phyloP scores from a whole-genome alignment of 2,113 vertebrate species.

The Eonycteris spelaea region DNA sequence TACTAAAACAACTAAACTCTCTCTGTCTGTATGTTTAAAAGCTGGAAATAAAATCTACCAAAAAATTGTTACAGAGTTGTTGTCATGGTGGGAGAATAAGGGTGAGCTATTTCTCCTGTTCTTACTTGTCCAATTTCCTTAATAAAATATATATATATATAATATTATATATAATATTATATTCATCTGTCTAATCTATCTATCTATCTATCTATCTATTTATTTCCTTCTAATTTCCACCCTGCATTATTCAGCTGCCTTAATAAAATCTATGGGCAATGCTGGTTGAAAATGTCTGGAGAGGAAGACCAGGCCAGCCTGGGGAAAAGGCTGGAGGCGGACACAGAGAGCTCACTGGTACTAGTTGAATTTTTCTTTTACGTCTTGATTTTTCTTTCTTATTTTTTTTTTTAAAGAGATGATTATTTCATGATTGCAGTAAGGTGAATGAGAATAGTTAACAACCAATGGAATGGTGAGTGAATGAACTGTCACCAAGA shows the following conservation, averaged over 20 bases:
- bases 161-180: too few species aligned
- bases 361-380: constrained; percentile 10
- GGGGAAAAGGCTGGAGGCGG: constrained; percentile 39
- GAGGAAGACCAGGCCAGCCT: not conserved
- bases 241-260: constrained; percentile 46
- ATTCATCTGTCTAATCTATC: too few species aligned
- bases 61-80: not conserved
- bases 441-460: not conserved
- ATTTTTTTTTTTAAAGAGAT: not conserved
- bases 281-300: constrained; percentile 42
- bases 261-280: not conserved
- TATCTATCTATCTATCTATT: not conserved
- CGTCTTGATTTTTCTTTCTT: not conserved
- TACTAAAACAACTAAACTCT: not conserved
- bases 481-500: not conserved
- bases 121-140: constrained; percentile 4
- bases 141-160: too few species aligned
- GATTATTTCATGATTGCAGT: constrained; percentile 5
- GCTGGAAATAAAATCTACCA: not conserved
- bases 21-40: not conserved
- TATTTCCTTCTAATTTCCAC: not conserved
- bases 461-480: not conserved
- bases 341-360: constrained; percentile 57
- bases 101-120: not conserved
- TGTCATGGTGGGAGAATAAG: not conserved